Evolutionary conservation across 35 echinoderm and acorn worm species (phyloP).

Genomic region (Apostichopus californicus): DNA sequence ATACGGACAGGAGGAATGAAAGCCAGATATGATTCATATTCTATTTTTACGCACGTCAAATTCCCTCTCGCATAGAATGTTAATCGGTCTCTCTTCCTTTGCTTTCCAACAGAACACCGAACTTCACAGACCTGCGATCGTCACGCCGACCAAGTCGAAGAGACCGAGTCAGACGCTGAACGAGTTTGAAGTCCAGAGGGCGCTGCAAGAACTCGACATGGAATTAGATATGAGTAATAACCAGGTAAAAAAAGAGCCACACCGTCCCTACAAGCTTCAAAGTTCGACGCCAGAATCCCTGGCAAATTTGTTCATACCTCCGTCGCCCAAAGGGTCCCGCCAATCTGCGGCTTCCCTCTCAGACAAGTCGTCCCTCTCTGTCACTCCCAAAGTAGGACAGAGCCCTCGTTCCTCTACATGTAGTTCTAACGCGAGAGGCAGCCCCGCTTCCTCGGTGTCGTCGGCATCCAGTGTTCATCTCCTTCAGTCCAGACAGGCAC

Average conservation of each 20-base stretch:
- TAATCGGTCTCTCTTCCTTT: background rate
- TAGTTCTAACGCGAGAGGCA: background rate
- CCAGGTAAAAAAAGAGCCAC: background rate
- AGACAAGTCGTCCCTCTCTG: background rate
- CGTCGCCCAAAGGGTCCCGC: background rate
- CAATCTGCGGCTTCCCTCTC: background rate
- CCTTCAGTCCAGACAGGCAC: slow-evolving; percentile 20
- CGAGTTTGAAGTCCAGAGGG: slow-evolving; percentile 59
- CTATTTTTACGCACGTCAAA: too few relatives aligned
- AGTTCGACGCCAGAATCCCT: slow-evolving; percentile 24
- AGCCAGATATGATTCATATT: too few relatives aligned
- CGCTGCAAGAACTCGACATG: slow-evolving; percentile 19
- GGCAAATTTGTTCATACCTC: slow-evolving; percentile 30
- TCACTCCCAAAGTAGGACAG: background rate
- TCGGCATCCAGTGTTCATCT: slow-evolving; percentile 42
- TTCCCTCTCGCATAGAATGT: too few relatives aligned
- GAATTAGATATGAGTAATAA: slow-evolving; percentile 18
- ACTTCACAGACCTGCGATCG: slow-evolving; percentile 39
- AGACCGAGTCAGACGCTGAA: slow-evolving; percentile 29
- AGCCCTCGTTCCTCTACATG: slow-evolving; percentile 29
- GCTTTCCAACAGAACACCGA: slow-evolving; percentile 12
- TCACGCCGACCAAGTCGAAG: slow-evolving; percentile 57
- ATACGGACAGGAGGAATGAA: too few relatives aligned
- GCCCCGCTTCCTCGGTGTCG: slow-evolving; percentile 27
- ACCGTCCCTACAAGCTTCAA: background rate